Evolutionary conservation across 2,797 vertebrate species (phyloP), one percentile per base, ranked within the genome.

Genomic region (Aeoliscus strigatus): DNA sequence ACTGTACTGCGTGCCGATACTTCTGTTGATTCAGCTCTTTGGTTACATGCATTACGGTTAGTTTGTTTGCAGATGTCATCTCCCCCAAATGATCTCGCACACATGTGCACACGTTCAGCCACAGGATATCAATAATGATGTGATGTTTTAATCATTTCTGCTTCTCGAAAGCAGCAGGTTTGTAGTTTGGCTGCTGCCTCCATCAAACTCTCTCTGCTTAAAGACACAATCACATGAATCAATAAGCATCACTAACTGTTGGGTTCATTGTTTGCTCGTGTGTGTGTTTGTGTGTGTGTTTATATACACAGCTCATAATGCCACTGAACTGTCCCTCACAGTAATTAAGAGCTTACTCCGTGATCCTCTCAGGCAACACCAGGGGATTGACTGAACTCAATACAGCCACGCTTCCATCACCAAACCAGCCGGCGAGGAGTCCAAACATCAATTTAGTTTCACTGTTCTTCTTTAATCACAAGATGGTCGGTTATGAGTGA

Each of bases 341-440:
- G 77, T 77, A 82, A 81, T 82, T 82, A 81, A 82, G 71, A 74
- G 73, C 73, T 79, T 80, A 78, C 58, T 48, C 68, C 16, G 15
- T 67, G 77, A 82, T 83, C 77, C 59, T 53, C 64, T 63, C 26
- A 34, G 41, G 53, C 39, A 66, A 59, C 71, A 59, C 53, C n/a
- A 17, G 47, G 64, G 71, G 60, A 67, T 51, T 72, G 66, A 43
- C 73, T 55, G 33, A 37, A 40, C 59, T 77, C 70, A 49, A 70
- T 70, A 62, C 56, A 40, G 34, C 27, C 39, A 34, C 60, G 55
- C 61, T 61, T 62, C 51, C 50, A 45, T 72, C 58, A 49, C 34
- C 48, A 32, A 34, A 39, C 18, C 8, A 35, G 53, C 32, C 61
- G 69, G 75, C 34, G 35, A 27, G 38, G 44, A 62, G 44, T 50